Base-by-base conservation (phyloP, 2,888 invertebrate species). In the Lasioglossum lativentre region DNA sequence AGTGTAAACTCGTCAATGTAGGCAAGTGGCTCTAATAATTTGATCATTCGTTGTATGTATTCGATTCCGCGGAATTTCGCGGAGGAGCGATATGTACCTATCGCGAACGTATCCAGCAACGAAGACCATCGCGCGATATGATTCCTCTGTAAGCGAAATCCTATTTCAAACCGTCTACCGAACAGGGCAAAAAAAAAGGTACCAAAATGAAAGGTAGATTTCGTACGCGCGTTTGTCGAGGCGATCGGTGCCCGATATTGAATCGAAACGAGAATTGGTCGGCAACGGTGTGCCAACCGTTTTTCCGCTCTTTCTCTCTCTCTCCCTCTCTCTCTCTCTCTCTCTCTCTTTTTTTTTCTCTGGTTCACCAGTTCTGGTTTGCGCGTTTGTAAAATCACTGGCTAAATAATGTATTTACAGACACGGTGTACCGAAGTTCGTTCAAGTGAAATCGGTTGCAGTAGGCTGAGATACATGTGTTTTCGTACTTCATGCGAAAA, bases 381-480 rank as follows among this genome's bases (percentile, higher is more conserved):
- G 86, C 82, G 76, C 80, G 85, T 82, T 89, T 76, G 89, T 83
- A 86, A 88, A 90, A 90, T 90, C 90, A 84, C 80, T 68, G 70
- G 59, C 77, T 75, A 83, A 89, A 89, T 88, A 84, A 88, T 86
- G 81, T 79, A n/a, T n/a, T n/a, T n/a, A 84, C 83, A 86, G 86
- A 80, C 80, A 83, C 81, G 84, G 84, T 88, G 81, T 82, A 86
- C 76, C 80, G 74, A n/a, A 71, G 72, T 82, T 80, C 84, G 82
- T 88, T 88, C 88, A 82, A 90, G 89, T 86, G 90, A 83, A 90
- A 89, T 82, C 88, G 80, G 78, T 80, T 86, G 83, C 83, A 84
- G 77, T 72, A 72, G 79, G 81, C 89, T 77, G 89, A 89, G 85
- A 82, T 85, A 82, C 38, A 34, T 38, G 82, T 82, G 88, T 86